Base-by-base conservation (phyloP, 2,888 invertebrate species). In the Lithophane semibrunnea region DNA sequence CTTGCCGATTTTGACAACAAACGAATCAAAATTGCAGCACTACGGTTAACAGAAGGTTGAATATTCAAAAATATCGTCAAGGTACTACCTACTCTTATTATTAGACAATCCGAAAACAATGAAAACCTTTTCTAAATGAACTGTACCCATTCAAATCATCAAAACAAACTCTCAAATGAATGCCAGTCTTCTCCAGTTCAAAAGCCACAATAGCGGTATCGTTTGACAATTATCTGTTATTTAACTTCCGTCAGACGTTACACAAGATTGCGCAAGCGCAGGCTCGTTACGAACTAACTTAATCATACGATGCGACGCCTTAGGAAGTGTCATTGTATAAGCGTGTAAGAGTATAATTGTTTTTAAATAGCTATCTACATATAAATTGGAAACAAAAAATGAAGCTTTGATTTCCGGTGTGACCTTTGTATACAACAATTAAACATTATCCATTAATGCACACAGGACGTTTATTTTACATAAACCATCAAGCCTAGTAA, bases 201-300 rank as follows among this genome's bases (percentile, higher is more conserved):
- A 67, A 83, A 73, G 83, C 60, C 58, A 79, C 79, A 80, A 64
- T 58, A 61, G 47, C 73, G 52, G 84, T 68, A 65, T 69, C 68
- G 3, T 37, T 63, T 68, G 61, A 66, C 84, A 84, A 67, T 72
- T 80, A 84, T 37, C 65, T 47, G 63, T 82, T 83, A 75, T 80
- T 54, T 58, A 84, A 83, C 80, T 83, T 83, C 82, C 80, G 84
- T 63, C 64, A 58, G 24, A 29, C 65, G 79, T 82, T 61, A 80
- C 61, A 47, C 69, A 75, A 75, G 49, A 72, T 75, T 82, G 73
- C 79, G 81, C 80, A 85, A 72, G 71, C 75, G 78, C 69, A 75
- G 44, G 37, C 67, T 72, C 13, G 72, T 84, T 84, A 66, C 52
- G 72, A 54, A 56, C 63, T 18, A 29, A 73, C 60, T 68, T 49